Conservation (phyloP, 2,797 vertebrate species). For the Perodicticus potto region DNA sequence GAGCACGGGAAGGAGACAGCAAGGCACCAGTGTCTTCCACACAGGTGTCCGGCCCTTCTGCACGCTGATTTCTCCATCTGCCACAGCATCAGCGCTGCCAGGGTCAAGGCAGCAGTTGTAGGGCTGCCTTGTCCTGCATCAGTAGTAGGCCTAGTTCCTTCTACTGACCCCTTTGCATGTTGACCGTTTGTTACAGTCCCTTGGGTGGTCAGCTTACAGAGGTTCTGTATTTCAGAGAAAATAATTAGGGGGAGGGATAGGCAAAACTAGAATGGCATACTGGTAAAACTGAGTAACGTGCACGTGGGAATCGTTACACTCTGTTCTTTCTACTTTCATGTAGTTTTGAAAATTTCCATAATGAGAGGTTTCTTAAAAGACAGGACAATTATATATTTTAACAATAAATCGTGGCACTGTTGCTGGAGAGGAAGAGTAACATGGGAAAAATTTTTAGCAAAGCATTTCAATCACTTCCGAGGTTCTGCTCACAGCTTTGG, state of each 20-base stretch:
- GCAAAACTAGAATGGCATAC: background rate
- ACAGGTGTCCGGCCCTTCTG: too few relatives aligned
- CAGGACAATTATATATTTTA: background rate
- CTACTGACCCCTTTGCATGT: too few relatives aligned
- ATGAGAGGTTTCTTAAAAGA: background rate
- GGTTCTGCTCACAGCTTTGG: background rate
- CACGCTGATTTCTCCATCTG: too few relatives aligned
- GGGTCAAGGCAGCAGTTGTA: too few relatives aligned
- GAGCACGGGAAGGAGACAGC: too few relatives aligned
- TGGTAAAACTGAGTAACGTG: background rate
- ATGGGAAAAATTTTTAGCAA: background rate
- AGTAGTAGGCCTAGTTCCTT: too few relatives aligned
- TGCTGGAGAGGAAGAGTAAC: background rate
- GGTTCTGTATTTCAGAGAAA: background rate
- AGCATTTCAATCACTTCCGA: background rate
- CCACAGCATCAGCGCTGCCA: too few relatives aligned
- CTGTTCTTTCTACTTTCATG: background rate
- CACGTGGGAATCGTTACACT: background rate
- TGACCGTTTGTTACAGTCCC: too few relatives aligned
- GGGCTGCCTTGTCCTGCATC: too few relatives aligned
- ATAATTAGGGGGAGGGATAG: background rate
- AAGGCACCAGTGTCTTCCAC: too few relatives aligned
- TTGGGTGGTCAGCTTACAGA: too few relatives aligned
- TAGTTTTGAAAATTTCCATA: background rate
- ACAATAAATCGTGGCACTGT: background rate